Conservation (phyloP, 2,888 invertebrate species). For the Ormyrus pomaceus region DNA sequence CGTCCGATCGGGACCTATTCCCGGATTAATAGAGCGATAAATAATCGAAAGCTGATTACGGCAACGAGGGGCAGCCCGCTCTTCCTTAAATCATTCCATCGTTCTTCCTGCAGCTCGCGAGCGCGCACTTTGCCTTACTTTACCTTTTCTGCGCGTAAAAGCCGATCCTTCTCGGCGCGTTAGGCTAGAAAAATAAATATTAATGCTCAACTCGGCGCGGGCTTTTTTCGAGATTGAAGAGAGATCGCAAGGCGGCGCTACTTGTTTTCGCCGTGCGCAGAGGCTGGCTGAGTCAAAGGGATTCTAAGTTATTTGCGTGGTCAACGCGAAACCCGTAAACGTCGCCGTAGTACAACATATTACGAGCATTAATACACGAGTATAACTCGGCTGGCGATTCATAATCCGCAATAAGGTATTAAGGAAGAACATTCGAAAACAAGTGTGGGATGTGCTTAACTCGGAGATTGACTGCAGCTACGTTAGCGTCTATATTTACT, state of each 20-base stretch:
- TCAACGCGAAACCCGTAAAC: constrained; percentile 70
- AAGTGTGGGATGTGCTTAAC: constrained; percentile 51
- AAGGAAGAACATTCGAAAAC: constrained; percentile 56
- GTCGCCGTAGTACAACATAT: constrained; percentile 72
- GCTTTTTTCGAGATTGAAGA: neutral
- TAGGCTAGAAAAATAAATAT: constrained; percentile 6
- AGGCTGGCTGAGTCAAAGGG: constrained; percentile 53
- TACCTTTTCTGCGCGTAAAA: constrained; percentile 15
- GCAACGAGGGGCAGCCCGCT: constrained; percentile 46
- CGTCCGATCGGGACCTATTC: constrained; percentile 70
- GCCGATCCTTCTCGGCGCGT: constrained; percentile 1
- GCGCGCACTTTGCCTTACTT: neutral
- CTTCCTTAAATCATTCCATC: constrained; percentile 53
- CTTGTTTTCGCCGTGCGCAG: constrained; percentile 31
- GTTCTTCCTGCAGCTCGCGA: constrained; percentile 41
- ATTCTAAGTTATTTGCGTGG: constrained; percentile 68
- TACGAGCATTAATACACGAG: constrained; percentile 72
- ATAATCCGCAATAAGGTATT: constrained; percentile 65
- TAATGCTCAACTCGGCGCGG: neutral
- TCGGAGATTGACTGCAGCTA: constrained; percentile 7
- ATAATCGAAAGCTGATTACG: constrained; percentile 72
- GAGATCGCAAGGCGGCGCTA: neutral
- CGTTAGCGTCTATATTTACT: neutral
- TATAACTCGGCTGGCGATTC: constrained; percentile 69
- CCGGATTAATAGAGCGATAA: constrained; percentile 72